Conservation (phyloP, 1,140 invertebrate species). For the Piezodorus guildinii region DNA sequence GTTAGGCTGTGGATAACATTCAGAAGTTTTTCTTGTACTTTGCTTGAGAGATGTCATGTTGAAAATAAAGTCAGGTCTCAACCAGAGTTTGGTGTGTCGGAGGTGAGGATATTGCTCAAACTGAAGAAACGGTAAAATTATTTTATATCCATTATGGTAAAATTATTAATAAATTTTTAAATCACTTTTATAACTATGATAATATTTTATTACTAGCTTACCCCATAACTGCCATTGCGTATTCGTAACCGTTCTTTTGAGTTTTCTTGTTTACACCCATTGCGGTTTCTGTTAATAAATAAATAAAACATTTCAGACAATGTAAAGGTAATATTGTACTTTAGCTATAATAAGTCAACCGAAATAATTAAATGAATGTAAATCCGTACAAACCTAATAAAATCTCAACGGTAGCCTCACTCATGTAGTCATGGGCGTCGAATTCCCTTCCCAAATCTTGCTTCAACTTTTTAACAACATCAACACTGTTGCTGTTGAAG, state of each 20-base stretch:
- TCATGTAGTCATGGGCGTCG: slow-evolving; percentile 74
- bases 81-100: slow-evolving; percentile 47
- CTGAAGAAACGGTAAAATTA: no score
- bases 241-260: slow-evolving; percentile 52
- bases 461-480: slow-evolving; percentile 54
- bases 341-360: no score
- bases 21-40: slow-evolving; percentile 46
- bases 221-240: slow-evolving; percentile 60
- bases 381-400: slow-evolving; percentile 49
- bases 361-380: no score
- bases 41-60: slow-evolving; percentile 44
- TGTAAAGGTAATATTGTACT: no score
- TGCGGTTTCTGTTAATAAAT: slow-evolving; percentile 49
- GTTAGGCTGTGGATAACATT: slow-evolving; percentile 50
- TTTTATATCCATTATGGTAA: no score
- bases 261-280: slow-evolving; percentile 56
- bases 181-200: no score
- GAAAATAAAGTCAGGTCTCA: slow-evolving; percentile 47
- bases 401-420: slow-evolving; percentile 74
- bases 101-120: slow-evolving; percentile 61
- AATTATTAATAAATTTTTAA: no score
- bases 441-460: slow-evolving; percentile 47
- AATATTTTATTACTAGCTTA: no score
- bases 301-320: no score
- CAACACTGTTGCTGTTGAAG: slow-evolving; percentile 61